A percentile compares a stretch with the other conserved stretches of the same genome.
phyloP scores from a whole-genome alignment of 2,888 invertebrate species.

The Eupeodes latifasciatus region DNA sequence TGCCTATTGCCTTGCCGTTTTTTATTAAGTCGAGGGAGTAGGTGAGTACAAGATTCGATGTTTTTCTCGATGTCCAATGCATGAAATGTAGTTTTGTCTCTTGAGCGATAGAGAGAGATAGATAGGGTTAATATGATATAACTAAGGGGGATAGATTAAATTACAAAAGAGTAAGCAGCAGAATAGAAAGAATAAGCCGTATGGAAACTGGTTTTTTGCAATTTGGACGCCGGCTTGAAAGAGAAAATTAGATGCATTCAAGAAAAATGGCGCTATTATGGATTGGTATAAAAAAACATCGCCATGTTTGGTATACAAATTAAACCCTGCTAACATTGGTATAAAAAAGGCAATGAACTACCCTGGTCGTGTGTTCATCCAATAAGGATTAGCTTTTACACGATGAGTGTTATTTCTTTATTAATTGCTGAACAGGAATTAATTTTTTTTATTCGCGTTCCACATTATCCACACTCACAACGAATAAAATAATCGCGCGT shows the following conservation, averaged over 20 bases:
- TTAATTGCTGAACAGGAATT: no score
- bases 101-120: neutral
- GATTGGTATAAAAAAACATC: constrained; percentile 66
- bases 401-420: no score
- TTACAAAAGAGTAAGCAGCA: neutral
- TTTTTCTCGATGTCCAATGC: constrained; percentile 20
- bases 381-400: no score
- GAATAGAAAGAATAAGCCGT: neutral
- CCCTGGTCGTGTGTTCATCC: no score
- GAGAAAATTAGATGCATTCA: constrained; percentile 28
- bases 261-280: constrained; percentile 54
- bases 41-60: constrained; percentile 63
- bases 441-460: no score
- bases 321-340: neutral
- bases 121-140: neutral
- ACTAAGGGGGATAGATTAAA: constrained; percentile 4
- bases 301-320: constrained; percentile 24
- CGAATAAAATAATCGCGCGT: no score
- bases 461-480: no score
- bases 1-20: neutral
- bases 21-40: constrained; percentile 39
- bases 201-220: constrained; percentile 9
- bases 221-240: constrained; percentile 66
- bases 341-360: no score
- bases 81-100: constrained; percentile 30